phyloP scores from a whole-genome alignment of 2,888 invertebrate genomes.

The Cheiracanthium punctorium region DNA sequence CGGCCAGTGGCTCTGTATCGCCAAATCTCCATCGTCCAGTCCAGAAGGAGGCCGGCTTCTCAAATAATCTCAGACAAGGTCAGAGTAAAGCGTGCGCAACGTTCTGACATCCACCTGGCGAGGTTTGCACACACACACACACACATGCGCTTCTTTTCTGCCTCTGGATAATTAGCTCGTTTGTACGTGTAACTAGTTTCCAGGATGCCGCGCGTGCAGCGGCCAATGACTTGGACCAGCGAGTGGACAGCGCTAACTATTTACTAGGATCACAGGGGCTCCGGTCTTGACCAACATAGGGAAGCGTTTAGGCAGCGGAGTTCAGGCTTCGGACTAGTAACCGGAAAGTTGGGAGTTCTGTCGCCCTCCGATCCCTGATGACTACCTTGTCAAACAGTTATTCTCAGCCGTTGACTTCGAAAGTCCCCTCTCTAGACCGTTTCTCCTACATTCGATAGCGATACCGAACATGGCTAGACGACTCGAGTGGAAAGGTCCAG shows the following conservation, averaged over 20 bases:
- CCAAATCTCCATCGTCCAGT: conserved; percentile 8
- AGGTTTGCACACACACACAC: background rate
- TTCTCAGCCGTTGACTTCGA: too few species aligned
- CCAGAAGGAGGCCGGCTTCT: conserved; percentile 38
- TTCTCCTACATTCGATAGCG: too few species aligned
- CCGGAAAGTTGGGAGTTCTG: too few species aligned
- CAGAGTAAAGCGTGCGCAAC: conserved; percentile 43
- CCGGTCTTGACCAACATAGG: background rate
- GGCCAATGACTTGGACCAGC: conserved; percentile 41
- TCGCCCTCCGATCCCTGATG: too few species aligned
- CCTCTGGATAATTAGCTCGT: conserved; percentile 53
- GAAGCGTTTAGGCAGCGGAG: too few species aligned
- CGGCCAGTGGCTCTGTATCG: background rate
- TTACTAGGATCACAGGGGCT: background rate
- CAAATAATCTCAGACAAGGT: conserved; percentile 50
- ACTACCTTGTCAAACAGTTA: too few species aligned
- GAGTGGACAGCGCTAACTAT: conserved; percentile 15
- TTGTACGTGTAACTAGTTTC: conserved; percentile 48
- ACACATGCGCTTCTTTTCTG: conserved; percentile 36
- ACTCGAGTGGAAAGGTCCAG: too few species aligned
- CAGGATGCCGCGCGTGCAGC: conserved; percentile 38
- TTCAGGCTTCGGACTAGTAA: too few species aligned
- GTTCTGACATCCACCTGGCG: conserved; percentile 44
- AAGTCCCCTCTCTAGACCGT: too few species aligned
- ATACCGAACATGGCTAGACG: too few species aligned